phyloP scores from a whole-genome alignment of 2,888 invertebrate species.

The Pasiphila rectangulata region DNA sequence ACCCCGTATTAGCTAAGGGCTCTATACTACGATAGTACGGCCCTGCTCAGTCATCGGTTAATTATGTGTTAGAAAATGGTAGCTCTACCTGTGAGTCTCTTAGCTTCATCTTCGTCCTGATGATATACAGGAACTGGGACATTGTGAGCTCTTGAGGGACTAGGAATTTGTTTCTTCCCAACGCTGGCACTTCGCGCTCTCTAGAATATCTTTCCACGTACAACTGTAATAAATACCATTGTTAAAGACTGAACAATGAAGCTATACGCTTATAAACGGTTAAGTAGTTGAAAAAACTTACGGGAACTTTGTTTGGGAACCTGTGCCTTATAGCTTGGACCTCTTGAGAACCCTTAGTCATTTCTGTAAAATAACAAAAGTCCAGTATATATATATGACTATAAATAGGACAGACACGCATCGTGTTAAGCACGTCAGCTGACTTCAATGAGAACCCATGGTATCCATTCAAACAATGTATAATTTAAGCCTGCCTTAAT shows the following conservation, averaged over 20 bases:
- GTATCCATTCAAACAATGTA: too few species aligned
- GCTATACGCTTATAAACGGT: not conserved
- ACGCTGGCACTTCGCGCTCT: conserved; percentile 86
- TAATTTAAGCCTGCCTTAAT: too few species aligned
- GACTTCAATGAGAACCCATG: too few species aligned
- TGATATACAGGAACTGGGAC: conserved; percentile 92
- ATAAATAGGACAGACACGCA: too few species aligned
- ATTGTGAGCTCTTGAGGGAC: conserved; percentile 94
- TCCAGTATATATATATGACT: too few species aligned
- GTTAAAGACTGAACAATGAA: not conserved
- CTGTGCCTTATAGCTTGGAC: conserved; percentile 86
- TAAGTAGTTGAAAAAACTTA: conserved; percentile 64
- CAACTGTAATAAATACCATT: conserved; percentile 75
- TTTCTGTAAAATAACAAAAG: conserved; percentile 43
- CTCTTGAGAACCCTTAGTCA: conserved; percentile 74
- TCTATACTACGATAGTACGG: too few species aligned
- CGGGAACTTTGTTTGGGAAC: conserved; percentile 90
- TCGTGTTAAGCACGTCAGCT: too few species aligned
- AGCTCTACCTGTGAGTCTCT: conserved; percentile 63
- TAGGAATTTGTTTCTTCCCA: conserved; percentile 91
- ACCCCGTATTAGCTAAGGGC: too few species aligned
- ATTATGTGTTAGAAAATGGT: too few species aligned
- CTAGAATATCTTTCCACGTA: conserved; percentile 89
- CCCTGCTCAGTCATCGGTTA: too few species aligned
- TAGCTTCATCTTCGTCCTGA: conserved; percentile 78